These are phyloP conservation scores for Brevimyrus niger DNA, from an alignment of 2,113 vertebrate genomes.

Conservation along the genomic window DNA sequence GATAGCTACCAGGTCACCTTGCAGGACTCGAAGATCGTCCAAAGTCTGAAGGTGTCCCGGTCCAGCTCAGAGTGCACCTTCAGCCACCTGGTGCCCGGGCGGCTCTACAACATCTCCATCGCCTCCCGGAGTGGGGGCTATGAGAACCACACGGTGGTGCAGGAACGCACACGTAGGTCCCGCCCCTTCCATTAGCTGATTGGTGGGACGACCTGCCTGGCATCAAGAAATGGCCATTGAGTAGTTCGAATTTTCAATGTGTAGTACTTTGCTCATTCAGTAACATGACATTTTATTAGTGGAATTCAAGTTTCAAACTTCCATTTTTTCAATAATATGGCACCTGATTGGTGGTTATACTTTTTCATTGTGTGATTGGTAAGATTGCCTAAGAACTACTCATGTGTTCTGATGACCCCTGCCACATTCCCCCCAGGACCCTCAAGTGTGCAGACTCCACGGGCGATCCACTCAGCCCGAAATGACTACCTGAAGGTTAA, in stretches of 20 bases:
- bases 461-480: constrained; percentile 78
- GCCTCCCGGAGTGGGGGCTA: constrained; percentile 73
- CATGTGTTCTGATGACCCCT: background rate
- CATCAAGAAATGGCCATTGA: background rate
- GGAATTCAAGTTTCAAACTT: background rate
- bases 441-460: constrained; percentile 76
- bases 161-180: constrained; percentile 78
- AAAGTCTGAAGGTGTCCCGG: constrained; percentile 62
- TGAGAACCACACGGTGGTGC: constrained; percentile 66
- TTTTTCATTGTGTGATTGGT: background rate
- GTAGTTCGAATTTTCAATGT: background rate
- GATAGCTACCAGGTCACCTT: constrained; percentile 78
- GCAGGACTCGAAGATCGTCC: constrained; percentile 55
- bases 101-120: constrained; percentile 74
- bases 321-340: background rate
- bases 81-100: constrained; percentile 76
- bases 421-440: constrained; percentile 64
- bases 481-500: constrained; percentile 87
- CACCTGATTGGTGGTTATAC: background rate
- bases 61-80: constrained; percentile 74
- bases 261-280: background rate
- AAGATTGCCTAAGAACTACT: background rate
- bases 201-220: background rate
- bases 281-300: background rate
- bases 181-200: background rate